Conservation (phyloP, 2,113 vertebrate species). For the Neodon shergylaensis region DNA sequence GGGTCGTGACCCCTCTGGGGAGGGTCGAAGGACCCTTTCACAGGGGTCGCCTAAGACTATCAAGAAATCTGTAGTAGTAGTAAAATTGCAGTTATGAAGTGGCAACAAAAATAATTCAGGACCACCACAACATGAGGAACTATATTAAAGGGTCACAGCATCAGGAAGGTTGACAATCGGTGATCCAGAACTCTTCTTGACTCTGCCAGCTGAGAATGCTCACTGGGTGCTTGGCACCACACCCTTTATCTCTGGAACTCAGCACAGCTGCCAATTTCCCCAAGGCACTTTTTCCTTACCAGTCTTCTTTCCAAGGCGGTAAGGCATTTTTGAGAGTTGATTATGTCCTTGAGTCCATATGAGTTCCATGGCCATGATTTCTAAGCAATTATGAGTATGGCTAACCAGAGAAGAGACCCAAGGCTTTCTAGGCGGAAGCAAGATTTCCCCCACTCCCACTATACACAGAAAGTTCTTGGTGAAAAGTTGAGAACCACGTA, state of each 20-base stretch:
- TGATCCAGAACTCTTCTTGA: background rate
- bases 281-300: background rate
- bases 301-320: background rate
- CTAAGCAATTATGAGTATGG: background rate
- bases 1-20: background rate
- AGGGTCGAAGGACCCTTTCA: background rate
- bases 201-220: background rate
- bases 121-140: background rate
- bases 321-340: background rate
- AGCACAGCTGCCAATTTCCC: background rate
- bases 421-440: background rate
- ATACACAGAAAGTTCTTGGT: background rate
- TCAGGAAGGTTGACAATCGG: background rate
- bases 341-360: background rate
- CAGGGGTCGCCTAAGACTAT: background rate
- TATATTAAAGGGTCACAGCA: background rate
- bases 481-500: slow-evolving; percentile 4
- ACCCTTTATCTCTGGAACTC: background rate
- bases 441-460: background rate
- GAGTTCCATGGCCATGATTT: slow-evolving; percentile 5
- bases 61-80: background rate
- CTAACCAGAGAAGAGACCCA: background rate
- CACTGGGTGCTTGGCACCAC: background rate
- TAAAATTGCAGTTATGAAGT: background rate
- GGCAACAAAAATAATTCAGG: background rate